Evolutionary conservation across 2,888 invertebrate species (phyloP).

Genomic region (Diachrysia chrysitis): DNA sequence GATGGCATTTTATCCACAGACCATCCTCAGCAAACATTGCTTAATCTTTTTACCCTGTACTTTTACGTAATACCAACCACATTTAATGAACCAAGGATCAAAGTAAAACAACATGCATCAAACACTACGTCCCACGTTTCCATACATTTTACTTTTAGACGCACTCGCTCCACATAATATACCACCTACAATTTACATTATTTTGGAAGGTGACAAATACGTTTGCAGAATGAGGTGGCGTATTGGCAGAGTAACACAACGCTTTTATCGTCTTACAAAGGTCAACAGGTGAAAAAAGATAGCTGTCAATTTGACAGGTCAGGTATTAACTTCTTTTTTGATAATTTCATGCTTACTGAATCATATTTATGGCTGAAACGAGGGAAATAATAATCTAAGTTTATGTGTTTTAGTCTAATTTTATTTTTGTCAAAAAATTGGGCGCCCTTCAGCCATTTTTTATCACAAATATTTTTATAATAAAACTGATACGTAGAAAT

Average conservation of each 20-base stretch:
- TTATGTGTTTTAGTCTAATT: too few species aligned
- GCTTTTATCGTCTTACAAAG: background rate
- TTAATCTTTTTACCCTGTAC: too few species aligned
- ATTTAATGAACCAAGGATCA: slow-evolving; percentile 16
- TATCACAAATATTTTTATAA: too few species aligned
- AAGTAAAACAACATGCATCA: slow-evolving; percentile 20
- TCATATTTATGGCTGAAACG: too few species aligned
- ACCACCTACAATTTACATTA: slow-evolving; percentile 18
- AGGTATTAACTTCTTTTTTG: background rate
- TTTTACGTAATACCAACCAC: background rate
- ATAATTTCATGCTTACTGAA: too few species aligned
- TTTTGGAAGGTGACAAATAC: slow-evolving; percentile 42
- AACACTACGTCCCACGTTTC: slow-evolving; percentile 30
- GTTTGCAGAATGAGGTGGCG: slow-evolving; percentile 12
- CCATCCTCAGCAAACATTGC: too few species aligned
- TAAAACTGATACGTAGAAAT: too few species aligned
- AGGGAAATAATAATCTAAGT: too few species aligned
- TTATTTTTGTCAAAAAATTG: too few species aligned
- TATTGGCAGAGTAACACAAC: slow-evolving; percentile 28
- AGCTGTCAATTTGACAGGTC: background rate
- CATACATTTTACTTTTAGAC: slow-evolving; percentile 21
- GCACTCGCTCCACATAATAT: slow-evolving; percentile 6
- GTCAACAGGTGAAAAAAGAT: slow-evolving; percentile 3
- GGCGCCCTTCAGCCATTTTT: too few species aligned
- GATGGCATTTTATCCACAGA: too few species aligned